Conservation (phyloP, 2,113 vertebrate genomes). For the Motacilla tschutschensis region DNA sequence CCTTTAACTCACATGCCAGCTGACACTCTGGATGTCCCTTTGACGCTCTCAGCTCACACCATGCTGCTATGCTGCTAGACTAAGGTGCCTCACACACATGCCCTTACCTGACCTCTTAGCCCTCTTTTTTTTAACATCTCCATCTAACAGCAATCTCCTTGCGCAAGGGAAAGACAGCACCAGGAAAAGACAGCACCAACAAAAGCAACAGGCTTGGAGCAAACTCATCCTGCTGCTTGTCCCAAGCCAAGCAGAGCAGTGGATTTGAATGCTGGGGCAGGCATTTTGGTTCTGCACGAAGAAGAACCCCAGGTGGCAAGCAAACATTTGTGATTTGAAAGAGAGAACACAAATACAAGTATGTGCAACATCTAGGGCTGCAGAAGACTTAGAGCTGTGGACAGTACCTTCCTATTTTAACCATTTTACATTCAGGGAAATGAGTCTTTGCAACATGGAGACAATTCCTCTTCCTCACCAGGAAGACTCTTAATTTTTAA, state of each 20-base stretch:
- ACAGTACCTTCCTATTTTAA: neutral
- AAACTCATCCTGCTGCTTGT: neutral
- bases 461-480: neutral
- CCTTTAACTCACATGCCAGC: neutral
- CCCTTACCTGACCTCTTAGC: neutral
- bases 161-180: neutral
- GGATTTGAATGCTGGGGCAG: accelerated
- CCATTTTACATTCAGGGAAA: neutral
- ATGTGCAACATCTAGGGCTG: neutral
- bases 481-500: neutral
- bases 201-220: neutral
- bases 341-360: neutral
- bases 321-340: neutral
- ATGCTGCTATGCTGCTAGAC: accelerated
- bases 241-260: neutral
- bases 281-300: neutral
- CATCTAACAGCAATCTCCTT: neutral
- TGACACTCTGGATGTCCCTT: neutral
- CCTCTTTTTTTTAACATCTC: neutral
- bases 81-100: neutral
- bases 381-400: neutral
- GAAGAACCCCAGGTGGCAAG: neutral
- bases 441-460: neutral
- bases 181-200: neutral
- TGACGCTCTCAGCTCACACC: neutral